Evolutionary conservation across 2,797 vertebrate genomes (phyloP).

Genomic region (Enteromius unitaeniatus): DNA sequence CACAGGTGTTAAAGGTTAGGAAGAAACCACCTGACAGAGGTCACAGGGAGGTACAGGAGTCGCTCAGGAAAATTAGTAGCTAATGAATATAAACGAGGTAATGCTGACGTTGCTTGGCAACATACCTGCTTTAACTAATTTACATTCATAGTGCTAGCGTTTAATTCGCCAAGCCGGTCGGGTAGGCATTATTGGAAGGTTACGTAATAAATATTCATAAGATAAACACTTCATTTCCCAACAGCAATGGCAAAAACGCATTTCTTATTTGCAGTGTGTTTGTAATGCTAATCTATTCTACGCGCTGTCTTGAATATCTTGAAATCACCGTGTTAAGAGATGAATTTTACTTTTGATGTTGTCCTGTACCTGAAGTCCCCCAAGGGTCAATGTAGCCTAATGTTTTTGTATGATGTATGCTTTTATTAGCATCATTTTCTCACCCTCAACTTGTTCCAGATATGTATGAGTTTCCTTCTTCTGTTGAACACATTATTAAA

Average conservation of each 20-base stretch:
- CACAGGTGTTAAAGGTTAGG: constrained; percentile 47
- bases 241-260: neutral
- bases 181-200: neutral
- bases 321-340: neutral
- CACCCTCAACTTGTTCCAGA: neutral
- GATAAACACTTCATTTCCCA: neutral
- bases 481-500: neutral
- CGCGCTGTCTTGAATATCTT: neutral
- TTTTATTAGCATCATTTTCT: neutral
- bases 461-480: neutral
- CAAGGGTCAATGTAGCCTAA: neutral
- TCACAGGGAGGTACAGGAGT: neutral
- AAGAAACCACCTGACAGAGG: constrained; percentile 53
- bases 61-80: neutral
- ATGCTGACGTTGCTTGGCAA: neutral
- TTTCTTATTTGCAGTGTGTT: neutral
- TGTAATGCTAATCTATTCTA: neutral
- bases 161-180: constrained; percentile 5
- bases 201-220: constrained; percentile 31
- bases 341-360: neutral
- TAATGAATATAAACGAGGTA: constrained; percentile 8
- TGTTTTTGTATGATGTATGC: neutral
- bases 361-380: neutral
- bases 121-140: neutral
- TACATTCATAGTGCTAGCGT: neutral